Conservation (phyloP, 2,113 vertebrate genomes). For the Hyperopisus bebe region DNA sequence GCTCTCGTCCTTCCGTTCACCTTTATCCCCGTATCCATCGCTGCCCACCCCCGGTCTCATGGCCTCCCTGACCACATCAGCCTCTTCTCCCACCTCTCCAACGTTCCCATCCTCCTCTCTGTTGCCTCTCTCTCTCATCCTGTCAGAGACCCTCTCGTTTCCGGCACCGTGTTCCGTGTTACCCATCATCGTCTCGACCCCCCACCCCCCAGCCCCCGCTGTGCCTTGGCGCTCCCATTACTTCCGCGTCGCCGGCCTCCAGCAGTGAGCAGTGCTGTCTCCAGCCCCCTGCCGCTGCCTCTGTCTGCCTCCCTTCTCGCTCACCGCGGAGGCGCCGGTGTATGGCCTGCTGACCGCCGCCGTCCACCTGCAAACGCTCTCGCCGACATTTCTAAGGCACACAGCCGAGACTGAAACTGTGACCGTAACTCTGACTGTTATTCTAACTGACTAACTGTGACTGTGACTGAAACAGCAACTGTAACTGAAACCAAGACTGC, state of each 20-base stretch:
- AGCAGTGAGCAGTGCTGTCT: neutral
- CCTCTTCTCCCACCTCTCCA: conserved; percentile 27
- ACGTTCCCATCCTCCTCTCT: neutral
- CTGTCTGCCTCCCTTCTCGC: neutral
- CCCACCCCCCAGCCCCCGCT: conserved; percentile 13
- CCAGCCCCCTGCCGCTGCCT: neutral
- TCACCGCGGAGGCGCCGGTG: neutral
- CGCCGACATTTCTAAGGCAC: neutral
- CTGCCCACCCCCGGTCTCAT: conserved; percentile 22
- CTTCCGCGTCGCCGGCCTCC: neutral
- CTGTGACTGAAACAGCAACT: neutral
- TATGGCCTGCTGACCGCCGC: neutral
- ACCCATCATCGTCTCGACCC: conserved; percentile 8
- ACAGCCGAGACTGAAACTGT: neutral
- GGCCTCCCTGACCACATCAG: conserved; percentile 33
- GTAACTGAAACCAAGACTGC: neutral
- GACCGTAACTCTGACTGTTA: neutral
- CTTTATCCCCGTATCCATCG: conserved; percentile 16
- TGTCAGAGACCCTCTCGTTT: conserved; percentile 31
- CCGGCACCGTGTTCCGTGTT: conserved; percentile 8
- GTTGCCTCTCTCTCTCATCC: neutral
- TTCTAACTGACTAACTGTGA: neutral
- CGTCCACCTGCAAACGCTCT: neutral
- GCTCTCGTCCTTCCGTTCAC: conserved; percentile 2
- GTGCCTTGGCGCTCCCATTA: conserved; percentile 26